Base-by-base conservation (phyloP, 2,113 vertebrate genomes). In the Trematomus loennbergii region DNA sequence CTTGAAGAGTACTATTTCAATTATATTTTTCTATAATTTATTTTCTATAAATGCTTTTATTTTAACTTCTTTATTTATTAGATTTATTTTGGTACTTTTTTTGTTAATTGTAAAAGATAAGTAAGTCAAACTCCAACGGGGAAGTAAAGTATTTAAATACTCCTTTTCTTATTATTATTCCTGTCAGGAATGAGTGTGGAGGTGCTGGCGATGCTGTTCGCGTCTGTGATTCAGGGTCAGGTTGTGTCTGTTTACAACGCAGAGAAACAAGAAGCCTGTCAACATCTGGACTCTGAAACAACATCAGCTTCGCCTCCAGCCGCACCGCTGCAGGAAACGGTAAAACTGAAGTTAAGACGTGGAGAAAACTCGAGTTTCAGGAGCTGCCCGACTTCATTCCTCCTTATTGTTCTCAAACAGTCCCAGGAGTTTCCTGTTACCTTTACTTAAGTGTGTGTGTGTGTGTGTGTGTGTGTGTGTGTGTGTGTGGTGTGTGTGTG, bases 151-250 rank as follows among this genome's bases (percentile, higher is more conserved):
- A 12, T 16, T 20, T 49, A 4, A 49, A 17, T 11, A 25, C 8
- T 49, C 11, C 62, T 29, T 65, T 5, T 48, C 60, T 33, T 33
- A 57, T 46, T 63, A 9, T 4, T 25, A 60, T 4, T 65, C 59
- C 70, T 12, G 43, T 25, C 78, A 96, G 96, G 96, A 75, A 96
- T 96, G 95, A 91, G 90, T 22, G 81, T 93, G 79, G 95, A 96
- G 88, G 88, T 95, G 86, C n/a, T 94, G 68, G 93, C 94, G 16
- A 94, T 94, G n/a, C 92, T 96, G 61, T 36, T 95, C 16, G 95
- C 91, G 1, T 94, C 94, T 0, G 74, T 92, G 15, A 94, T 96
- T 59, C 94, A 96, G 84, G 95, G 95, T 50, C 92, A 94, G 76
- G 95, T 96, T 10, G 86, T 96, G 36, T 87, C 91, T 8, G 75